These are phyloP conservation scores for Campoplex capitator DNA, from an alignment of 2,888 invertebrate species.

Conservation along the genomic window DNA sequence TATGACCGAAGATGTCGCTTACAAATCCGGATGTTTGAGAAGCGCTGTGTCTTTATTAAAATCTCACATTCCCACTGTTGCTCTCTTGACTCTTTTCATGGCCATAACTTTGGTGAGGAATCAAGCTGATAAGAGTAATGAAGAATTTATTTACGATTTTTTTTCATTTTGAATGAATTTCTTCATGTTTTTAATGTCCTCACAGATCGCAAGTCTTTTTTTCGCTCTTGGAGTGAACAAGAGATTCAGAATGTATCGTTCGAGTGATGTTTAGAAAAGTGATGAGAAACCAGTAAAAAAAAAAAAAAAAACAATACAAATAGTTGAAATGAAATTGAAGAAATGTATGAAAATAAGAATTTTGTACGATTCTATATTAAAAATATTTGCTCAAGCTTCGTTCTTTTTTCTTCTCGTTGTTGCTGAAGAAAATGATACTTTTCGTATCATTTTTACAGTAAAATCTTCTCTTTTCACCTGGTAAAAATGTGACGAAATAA, in stretches of 20 bases:
- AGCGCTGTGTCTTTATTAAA: constrained; percentile 74
- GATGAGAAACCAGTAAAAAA: neutral
- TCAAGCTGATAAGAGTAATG: neutral
- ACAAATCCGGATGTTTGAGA: constrained; percentile 75
- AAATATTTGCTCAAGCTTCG: neutral
- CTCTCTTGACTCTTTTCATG: constrained; percentile 72
- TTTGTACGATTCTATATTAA: neutral
- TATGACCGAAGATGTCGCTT: constrained; percentile 74
- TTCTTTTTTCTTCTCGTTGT: neutral
- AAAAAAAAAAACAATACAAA: constrained; percentile 50
- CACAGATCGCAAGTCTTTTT: constrained; percentile 70
- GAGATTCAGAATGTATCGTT: constrained; percentile 67
- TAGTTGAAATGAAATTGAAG: neutral
- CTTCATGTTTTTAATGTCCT: neutral
- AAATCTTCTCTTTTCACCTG: neutral
- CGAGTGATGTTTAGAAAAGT: constrained; percentile 54
- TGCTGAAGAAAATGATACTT: neutral
- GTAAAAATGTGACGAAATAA: constrained; percentile 67
- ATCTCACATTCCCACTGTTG: constrained; percentile 75
- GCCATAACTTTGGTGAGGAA: constrained; percentile 73
- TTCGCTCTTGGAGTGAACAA: constrained; percentile 72
- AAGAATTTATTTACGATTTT: neutral
- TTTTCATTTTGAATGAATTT: neutral
- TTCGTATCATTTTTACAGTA: neutral
- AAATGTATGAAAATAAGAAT: neutral